phyloP scores from a whole-genome alignment of 2,888 invertebrate genomes.

The Plagiodera versicolora region DNA sequence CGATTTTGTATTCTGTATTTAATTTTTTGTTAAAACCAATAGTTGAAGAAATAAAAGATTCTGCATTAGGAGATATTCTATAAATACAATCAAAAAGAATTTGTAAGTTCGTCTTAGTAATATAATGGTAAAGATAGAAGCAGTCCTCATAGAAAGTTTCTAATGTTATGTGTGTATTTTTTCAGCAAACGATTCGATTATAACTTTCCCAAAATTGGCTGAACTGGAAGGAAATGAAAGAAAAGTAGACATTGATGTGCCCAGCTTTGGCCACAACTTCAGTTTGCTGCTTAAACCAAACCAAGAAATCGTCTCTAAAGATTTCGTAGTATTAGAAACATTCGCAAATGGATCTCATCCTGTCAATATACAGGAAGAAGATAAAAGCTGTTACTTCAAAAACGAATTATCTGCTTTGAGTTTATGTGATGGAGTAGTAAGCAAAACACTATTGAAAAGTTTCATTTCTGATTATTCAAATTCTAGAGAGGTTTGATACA shows the following conservation, averaged over 20 bases:
- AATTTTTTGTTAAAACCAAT: too few relatives aligned
- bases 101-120: too few relatives aligned
- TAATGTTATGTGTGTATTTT: constrained; percentile 17
- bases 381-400: constrained; percentile 61
- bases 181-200: constrained; percentile 36
- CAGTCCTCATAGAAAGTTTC: too few relatives aligned
- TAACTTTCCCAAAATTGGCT: constrained; percentile 37
- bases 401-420: constrained; percentile 62
- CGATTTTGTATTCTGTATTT: too few relatives aligned
- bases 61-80: too few relatives aligned
- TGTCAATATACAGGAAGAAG: constrained; percentile 56
- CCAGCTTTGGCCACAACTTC: constrained; percentile 42
- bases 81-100: too few relatives aligned
- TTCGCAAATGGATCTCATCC: constrained; percentile 61
- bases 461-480: neutral
- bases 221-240: constrained; percentile 14
- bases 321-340: constrained; percentile 63
- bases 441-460: constrained; percentile 34
- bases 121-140: too few relatives aligned
- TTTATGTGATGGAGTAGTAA: constrained; percentile 63
- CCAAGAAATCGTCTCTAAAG: constrained; percentile 59
- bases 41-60: too few relatives aligned
- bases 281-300: constrained; percentile 50
- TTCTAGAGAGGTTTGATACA: constrained; percentile 72
- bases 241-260: constrained; percentile 35